These are phyloP conservation scores for Leptonema lineaticorne DNA, from an alignment of 1,140 invertebrate species.

Conservation along the genomic window DNA sequence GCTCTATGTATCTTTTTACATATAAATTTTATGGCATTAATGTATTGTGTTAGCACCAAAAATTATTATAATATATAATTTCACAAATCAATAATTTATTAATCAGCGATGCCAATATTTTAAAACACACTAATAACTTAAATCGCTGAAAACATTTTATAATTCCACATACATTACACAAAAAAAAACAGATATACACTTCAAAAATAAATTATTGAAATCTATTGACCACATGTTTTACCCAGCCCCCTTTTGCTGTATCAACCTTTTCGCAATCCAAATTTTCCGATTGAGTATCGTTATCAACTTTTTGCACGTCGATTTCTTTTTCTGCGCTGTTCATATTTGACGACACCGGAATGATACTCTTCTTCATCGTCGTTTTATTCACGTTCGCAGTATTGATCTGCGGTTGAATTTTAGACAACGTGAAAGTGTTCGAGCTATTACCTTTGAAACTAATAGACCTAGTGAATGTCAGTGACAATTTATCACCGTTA, in stretches of 20 bases:
- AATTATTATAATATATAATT: too few species aligned
- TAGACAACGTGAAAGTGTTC: neutral
- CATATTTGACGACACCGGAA: conserved; percentile 22
- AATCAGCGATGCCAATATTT: too few species aligned
- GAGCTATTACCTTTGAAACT: conserved; percentile 28
- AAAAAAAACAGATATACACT: too few species aligned
- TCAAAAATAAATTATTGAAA: conserved; percentile 54
- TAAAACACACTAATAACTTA: too few species aligned
- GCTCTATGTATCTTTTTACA: too few species aligned
- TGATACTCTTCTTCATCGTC: conserved; percentile 29
- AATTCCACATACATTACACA: too few species aligned
- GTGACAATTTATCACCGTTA: conserved; percentile 19
- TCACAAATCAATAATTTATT: too few species aligned
- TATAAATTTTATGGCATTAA: too few species aligned
- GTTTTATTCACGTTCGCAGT: conserved; percentile 20
- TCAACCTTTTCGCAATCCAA: conserved; percentile 31
- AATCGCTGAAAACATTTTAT: too few species aligned
- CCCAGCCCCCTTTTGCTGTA: conserved; percentile 53
- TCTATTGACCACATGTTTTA: conserved; percentile 57
- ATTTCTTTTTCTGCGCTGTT: neutral
- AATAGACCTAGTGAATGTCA: conserved; percentile 28
- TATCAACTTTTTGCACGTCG: neutral
- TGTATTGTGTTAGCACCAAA: too few species aligned
- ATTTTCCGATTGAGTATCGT: neutral
- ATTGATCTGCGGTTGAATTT: conserved; percentile 13